Conservation (phyloP, 2,888 invertebrate species). For the Synergus japonicus region DNA sequence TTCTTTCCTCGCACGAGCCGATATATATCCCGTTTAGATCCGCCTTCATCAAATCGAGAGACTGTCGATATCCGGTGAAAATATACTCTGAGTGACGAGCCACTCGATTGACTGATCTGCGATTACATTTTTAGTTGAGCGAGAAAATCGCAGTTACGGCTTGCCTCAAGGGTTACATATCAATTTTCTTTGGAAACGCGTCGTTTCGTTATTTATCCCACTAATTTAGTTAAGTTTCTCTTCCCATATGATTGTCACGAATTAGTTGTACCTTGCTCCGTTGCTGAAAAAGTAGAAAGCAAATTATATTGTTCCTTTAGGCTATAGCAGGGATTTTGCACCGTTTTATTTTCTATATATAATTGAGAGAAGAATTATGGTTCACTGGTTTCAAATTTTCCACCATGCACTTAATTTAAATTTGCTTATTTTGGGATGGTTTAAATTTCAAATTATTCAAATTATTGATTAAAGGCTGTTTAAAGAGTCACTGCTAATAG, state of each 20-base stretch:
- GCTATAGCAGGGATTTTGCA: neutral
- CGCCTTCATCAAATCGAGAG: slow-evolving; percentile 18
- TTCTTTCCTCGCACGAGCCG: slow-evolving; percentile 45
- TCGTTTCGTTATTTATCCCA: slow-evolving; percentile 15
- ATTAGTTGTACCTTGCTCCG: slow-evolving; percentile 4
- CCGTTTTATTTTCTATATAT: neutral
- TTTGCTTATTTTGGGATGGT: too few species aligned
- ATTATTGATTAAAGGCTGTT: neutral
- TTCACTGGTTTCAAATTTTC: too few species aligned
- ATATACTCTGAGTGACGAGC: slow-evolving; percentile 44
- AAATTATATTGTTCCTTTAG: neutral
- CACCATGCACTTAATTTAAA: too few species aligned
- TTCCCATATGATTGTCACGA: slow-evolving; percentile 17
- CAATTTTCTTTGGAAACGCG: slow-evolving; percentile 18
- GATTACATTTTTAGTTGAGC: slow-evolving; percentile 3
- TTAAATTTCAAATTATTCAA: too few species aligned
- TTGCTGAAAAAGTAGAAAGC: slow-evolving; percentile 9
- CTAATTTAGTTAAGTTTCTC: slow-evolving; percentile 28
- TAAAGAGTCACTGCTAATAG: neutral
- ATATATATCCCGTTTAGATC: slow-evolving; percentile 42
- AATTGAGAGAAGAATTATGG: neutral
- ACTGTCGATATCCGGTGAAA: slow-evolving; percentile 42
- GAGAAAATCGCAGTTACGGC: neutral
- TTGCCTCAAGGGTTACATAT: slow-evolving; percentile 3
- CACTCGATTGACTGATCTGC: neutral